Evolutionary conservation across 2,888 invertebrate genomes (phyloP).

Genomic region (Cerceris ruficornis): DNA sequence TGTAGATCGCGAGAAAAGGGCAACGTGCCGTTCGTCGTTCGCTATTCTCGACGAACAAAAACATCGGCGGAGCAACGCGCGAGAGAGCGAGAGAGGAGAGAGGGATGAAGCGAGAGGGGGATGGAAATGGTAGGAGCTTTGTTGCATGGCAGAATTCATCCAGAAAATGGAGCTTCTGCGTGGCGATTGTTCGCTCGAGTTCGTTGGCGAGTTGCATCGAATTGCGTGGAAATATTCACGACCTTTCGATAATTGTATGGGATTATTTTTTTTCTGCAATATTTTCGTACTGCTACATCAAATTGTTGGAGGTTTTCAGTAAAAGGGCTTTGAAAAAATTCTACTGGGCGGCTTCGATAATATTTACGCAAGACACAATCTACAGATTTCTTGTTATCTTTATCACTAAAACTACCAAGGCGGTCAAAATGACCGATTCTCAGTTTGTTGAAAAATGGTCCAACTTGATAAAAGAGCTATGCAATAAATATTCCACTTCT

Average conservation of each 20-base stretch:
- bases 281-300: background rate
- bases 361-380: no score
- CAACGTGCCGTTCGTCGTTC: constrained; percentile 54
- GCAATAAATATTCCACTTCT: no score
- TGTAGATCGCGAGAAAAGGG: constrained; percentile 71
- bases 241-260: background rate
- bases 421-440: no score
- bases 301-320: no score
- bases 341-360: no score
- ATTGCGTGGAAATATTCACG: constrained; percentile 55
- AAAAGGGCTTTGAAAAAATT: no score
- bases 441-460: no score
- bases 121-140: constrained; percentile 30
- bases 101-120: constrained; percentile 14
- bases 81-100: constrained; percentile 21
- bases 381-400: no score
- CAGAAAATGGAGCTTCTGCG: constrained; percentile 61
- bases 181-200: constrained; percentile 57
- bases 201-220: constrained; percentile 40
- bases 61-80: constrained; percentile 56
- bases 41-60: constrained; percentile 65
- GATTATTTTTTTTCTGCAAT: constrained; percentile 7
- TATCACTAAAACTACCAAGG: no score
- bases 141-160: constrained; percentile 60
- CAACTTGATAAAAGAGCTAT: no score